phyloP scores from a whole-genome alignment of 2,888 invertebrate species.

The Stenurella melanura region DNA sequence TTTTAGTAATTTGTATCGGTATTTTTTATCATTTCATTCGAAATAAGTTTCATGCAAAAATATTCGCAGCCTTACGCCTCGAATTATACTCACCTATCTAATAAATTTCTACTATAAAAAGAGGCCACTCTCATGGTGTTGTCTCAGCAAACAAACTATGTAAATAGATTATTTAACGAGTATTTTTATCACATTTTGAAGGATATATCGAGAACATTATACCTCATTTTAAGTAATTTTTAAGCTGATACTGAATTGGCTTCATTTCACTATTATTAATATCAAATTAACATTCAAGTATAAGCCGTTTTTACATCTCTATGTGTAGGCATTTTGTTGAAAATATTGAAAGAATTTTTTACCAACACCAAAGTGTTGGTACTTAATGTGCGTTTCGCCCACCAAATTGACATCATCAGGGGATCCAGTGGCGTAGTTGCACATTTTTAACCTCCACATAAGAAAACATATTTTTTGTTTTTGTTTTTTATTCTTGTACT shows the following conservation, averaged over 20 bases:
- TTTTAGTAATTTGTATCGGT: too few relatives aligned
- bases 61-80: background rate
- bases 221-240: background rate
- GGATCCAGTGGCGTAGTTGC: too few relatives aligned
- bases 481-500: too few relatives aligned
- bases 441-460: too few relatives aligned
- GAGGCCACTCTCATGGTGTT: background rate
- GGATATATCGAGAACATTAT: background rate
- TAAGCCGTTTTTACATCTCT: too few relatives aligned
- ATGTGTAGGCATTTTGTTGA: too few relatives aligned
- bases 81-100: background rate
- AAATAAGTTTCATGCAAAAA: background rate
- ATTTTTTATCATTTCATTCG: too few relatives aligned
- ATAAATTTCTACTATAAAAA: background rate
- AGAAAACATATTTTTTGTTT: too few relatives aligned
- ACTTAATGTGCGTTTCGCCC: background rate
- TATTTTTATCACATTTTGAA: background rate
- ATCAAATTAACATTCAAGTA: too few relatives aligned
- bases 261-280: too few relatives aligned
- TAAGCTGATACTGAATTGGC: background rate
- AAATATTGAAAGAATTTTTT: too few relatives aligned
- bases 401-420: background rate
- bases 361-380: background rate
- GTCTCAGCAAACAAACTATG: background rate
- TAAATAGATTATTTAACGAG: background rate